Evolutionary conservation across 2,113 vertebrate species (phyloP).

Genomic region (Stigmatopora nigra): DNA sequence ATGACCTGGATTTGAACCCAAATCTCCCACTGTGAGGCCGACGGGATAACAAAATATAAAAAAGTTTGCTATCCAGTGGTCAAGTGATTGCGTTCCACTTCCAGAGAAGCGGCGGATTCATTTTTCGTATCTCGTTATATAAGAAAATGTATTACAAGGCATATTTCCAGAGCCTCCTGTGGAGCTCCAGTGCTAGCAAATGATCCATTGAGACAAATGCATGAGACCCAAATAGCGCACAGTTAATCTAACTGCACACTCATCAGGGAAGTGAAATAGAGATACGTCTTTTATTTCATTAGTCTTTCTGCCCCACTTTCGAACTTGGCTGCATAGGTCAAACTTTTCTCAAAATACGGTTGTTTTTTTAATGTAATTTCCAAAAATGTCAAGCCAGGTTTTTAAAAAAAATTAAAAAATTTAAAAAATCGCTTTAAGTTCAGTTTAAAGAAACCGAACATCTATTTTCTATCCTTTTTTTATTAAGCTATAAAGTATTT

Average conservation of each 20-base stretch:
- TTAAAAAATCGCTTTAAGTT: no score
- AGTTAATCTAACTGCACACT: background rate
- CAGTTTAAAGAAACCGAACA: no score
- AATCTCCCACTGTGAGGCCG: no score
- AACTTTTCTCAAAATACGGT: background rate
- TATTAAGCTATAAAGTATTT: no score
- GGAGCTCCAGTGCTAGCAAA: background rate
- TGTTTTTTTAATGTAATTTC: no score
- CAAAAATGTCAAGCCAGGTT: no score
- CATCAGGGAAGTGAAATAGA: background rate
- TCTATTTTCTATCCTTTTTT: no score
- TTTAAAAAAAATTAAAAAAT: no score
- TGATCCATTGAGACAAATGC: slow-evolving; percentile 2
- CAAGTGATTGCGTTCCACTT: background rate
- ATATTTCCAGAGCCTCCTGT: background rate
- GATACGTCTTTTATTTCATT: background rate
- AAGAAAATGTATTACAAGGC: background rate
- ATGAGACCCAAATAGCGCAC: background rate
- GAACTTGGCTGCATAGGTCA: background rate
- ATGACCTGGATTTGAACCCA: no score
- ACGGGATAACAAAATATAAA: no score
- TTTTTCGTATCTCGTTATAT: background rate
- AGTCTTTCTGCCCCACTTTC: background rate
- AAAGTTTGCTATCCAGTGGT: no score
- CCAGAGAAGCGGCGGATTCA: background rate